phyloP scores from a whole-genome alignment of 1,140 invertebrate genomes.

The Zaprionus vittiger region DNA sequence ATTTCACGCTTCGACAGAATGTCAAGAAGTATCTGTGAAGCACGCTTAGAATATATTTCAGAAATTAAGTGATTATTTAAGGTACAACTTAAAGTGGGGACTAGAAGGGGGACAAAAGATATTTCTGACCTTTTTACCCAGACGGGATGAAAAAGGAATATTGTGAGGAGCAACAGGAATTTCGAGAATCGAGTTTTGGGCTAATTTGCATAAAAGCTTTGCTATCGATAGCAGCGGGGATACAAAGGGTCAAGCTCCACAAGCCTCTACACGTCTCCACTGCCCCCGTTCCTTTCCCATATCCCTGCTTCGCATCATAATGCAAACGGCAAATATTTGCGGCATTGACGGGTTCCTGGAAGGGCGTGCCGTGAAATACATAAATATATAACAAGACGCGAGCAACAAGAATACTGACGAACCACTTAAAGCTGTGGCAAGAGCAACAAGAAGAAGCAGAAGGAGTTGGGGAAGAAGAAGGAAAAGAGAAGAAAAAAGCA shows the following conservation, averaged over 20 bases:
- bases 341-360: slow-evolving; percentile 49
- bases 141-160: neutral
- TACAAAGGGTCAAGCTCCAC: neutral
- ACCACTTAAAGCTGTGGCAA: slow-evolving; percentile 43
- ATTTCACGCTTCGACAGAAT: neutral
- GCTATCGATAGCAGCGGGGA: slow-evolving; percentile 20
- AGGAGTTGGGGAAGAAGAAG: slow-evolving; percentile 15
- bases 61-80: slow-evolving; percentile 28
- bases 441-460: slow-evolving; percentile 10
- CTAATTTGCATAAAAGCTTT: slow-evolving; percentile 44
- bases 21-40: neutral
- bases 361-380: slow-evolving; percentile 49
- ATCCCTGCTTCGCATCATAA: slow-evolving; percentile 1
- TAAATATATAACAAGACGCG: slow-evolving; percentile 27
- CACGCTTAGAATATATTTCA: slow-evolving; percentile 9
- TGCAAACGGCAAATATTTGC: slow-evolving; percentile 51
- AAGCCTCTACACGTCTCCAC: neutral
- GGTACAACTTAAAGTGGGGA: neutral
- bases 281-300: neutral
- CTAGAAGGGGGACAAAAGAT: neutral
- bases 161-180: neutral
- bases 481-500: neutral
- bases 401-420: slow-evolving; percentile 10
- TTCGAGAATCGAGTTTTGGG: neutral
- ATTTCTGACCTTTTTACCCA: slow-evolving; percentile 1